Conservation (phyloP, 2,888 invertebrate species). For the Ariolimax columbianus region DNA sequence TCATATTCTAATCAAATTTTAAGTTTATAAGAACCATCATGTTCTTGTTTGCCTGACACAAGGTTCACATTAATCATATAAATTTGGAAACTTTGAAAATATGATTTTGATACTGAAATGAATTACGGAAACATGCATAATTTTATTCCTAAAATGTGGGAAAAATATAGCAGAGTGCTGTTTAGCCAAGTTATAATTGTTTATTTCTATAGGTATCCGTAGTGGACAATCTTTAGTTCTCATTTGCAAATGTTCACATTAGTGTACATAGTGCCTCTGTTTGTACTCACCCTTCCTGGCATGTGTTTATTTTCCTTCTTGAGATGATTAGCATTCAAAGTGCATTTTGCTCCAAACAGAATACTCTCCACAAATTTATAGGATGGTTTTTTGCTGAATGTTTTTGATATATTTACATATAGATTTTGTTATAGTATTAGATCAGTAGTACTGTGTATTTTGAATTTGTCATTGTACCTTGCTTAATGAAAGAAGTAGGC, state of each 20-base stretch:
- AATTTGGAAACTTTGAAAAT: too few relatives aligned
- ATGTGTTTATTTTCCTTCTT: constrained; percentile 7
- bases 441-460: too few relatives aligned
- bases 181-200: not conserved
- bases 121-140: too few relatives aligned
- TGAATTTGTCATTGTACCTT: too few relatives aligned
- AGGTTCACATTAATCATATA: too few relatives aligned
- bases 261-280: not conserved
- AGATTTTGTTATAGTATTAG: too few relatives aligned
- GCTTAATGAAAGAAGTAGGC: too few relatives aligned
- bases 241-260: not conserved
- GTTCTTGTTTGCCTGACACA: too few relatives aligned
- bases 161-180: not conserved
- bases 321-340: constrained; percentile 2
- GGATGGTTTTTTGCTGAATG: not conserved
- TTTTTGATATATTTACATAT: too few relatives aligned
- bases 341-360: not conserved
- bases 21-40: too few relatives aligned
- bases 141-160: not conserved
- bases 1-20: too few relatives aligned
- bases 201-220: not conserved
- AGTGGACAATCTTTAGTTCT: not conserved
- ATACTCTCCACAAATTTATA: not conserved
- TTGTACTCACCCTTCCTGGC: not conserved
- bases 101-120: too few relatives aligned